These are phyloP conservation scores for Anniella stebbinsi DNA, from an alignment of 2,797 vertebrate genomes.

Conservation along the genomic window DNA sequence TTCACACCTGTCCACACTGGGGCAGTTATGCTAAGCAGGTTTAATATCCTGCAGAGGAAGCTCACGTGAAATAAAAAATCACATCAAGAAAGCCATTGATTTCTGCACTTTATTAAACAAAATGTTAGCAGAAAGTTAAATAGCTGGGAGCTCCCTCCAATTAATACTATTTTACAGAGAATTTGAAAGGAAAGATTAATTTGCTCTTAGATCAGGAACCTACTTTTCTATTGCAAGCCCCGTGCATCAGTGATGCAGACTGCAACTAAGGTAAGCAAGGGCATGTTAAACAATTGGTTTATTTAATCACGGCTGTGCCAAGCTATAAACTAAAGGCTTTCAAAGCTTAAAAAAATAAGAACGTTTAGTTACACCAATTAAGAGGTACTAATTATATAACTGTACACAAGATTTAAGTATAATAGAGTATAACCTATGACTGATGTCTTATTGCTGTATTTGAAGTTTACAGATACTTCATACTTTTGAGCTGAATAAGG, in stretches of 20 bases:
- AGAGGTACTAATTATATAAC: not conserved
- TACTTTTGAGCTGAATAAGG: not conserved
- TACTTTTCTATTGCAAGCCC: not conserved
- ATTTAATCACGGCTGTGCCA: conserved; percentile 8
- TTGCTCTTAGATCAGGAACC: not conserved
- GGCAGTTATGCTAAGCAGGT: conserved; percentile 46
- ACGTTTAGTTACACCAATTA: not conserved
- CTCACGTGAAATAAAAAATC: conserved; percentile 31
- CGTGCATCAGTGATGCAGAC: not conserved
- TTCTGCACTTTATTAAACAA: conserved; percentile 52
- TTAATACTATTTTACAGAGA: not conserved
- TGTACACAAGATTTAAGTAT: not conserved
- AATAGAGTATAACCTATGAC: not conserved
- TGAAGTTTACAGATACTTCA: not conserved
- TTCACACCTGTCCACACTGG: conserved; percentile 33
- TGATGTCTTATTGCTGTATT: not conserved
- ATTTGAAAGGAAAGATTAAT: not conserved
- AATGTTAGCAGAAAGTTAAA: conserved; percentile 41
- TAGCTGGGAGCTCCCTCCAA: conserved; percentile 28
- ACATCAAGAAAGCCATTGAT: conserved; percentile 61
- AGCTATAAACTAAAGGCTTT: not conserved
- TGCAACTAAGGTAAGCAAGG: not conserved
- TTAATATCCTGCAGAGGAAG: conserved; percentile 20
- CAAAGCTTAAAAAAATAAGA: not conserved
- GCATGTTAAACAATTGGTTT: not conserved